Evolutionary conservation across 2,888 invertebrate species (phyloP).

Genomic region (Hemithea aestivaria): DNA sequence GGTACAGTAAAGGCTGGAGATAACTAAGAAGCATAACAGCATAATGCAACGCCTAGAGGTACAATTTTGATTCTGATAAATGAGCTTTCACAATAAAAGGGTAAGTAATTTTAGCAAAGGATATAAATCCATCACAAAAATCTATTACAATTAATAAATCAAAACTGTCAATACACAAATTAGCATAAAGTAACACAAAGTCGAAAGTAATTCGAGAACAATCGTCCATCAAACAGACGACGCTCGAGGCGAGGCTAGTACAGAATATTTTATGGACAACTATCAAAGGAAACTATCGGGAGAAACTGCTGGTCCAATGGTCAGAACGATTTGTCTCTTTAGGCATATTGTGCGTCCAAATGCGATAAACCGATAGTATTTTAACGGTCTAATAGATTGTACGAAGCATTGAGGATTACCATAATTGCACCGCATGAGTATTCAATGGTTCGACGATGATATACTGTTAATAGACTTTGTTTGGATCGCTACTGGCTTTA

Average conservation of each 20-base stretch:
- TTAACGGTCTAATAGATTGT: slow-evolving; percentile 26
- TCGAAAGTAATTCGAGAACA: slow-evolving; percentile 27
- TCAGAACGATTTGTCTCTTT: slow-evolving; percentile 49
- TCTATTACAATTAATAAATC: slow-evolving; percentile 5
- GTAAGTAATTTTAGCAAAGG: too few species aligned
- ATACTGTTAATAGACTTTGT: too few species aligned
- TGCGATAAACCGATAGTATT: slow-evolving; percentile 29
- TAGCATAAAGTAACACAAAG: slow-evolving; percentile 18
- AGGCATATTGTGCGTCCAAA: slow-evolving; percentile 39
- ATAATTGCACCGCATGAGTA: background rate
- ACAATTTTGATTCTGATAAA: too few species aligned
- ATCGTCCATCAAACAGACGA: slow-evolving; percentile 30
- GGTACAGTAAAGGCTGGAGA: too few species aligned
- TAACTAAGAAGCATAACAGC: too few species aligned
- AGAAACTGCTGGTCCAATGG: slow-evolving; percentile 52
- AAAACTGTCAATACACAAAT: background rate
- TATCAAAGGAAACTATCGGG: slow-evolving; percentile 50
- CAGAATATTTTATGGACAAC: slow-evolving; percentile 41
- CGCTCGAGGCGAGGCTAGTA: slow-evolving; percentile 36
- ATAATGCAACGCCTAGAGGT: background rate
- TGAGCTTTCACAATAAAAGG: too few species aligned
- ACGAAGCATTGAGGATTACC: slow-evolving; percentile 19
- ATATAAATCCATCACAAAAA: slow-evolving; percentile 1
- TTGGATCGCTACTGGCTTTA: too few species aligned
- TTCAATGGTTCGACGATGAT: too few species aligned